A percentile compares a stretch with the other conserved stretches of the same genome.
Conservation (phyloP, 1,140 invertebrate species). For the Calycopis cecrops region DNA sequence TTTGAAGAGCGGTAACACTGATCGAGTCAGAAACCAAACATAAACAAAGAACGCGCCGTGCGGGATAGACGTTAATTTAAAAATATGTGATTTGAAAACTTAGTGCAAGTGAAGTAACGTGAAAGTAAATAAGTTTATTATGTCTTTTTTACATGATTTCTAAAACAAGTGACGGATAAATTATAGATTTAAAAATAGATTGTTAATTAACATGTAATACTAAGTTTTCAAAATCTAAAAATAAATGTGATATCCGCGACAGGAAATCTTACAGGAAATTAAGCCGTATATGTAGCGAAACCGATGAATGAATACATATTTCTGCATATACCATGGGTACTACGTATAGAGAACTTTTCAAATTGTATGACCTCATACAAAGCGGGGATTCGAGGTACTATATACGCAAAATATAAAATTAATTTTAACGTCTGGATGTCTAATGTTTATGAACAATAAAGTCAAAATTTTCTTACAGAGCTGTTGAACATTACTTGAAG, state of each 20-base stretch:
- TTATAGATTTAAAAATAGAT: too few relatives aligned
- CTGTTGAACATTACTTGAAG: constrained; percentile 76
- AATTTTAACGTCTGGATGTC: too few relatives aligned
- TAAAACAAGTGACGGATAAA: constrained; percentile 3
- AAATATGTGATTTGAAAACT: constrained; percentile 11
- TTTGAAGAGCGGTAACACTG: constrained; percentile 7
- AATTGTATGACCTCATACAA: constrained; percentile 65
- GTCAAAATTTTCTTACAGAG: constrained; percentile 59
- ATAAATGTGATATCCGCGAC: constrained; percentile 49
- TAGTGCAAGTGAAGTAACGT: not conserved
- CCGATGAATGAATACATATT: constrained; percentile 49
- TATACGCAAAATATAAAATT: not conserved
- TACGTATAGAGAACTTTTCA: constrained; percentile 58
- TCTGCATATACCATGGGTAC: constrained; percentile 55
- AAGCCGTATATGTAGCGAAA: constrained; percentile 46
- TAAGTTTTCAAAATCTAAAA: constrained; percentile 31
- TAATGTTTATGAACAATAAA: too few relatives aligned
- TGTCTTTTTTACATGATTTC: not conserved
- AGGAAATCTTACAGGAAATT: constrained; percentile 62
- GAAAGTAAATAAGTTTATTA: not conserved
- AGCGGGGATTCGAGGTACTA: constrained; percentile 50
- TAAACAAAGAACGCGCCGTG: constrained; percentile 11
- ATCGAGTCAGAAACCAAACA: constrained; percentile 8
- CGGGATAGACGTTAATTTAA: constrained; percentile 17
- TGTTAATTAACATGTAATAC: constrained; percentile 10